These are phyloP conservation scores for Anoura caudifer DNA, from an alignment of 2,113 vertebrate genomes.

Conservation along the genomic window DNA sequence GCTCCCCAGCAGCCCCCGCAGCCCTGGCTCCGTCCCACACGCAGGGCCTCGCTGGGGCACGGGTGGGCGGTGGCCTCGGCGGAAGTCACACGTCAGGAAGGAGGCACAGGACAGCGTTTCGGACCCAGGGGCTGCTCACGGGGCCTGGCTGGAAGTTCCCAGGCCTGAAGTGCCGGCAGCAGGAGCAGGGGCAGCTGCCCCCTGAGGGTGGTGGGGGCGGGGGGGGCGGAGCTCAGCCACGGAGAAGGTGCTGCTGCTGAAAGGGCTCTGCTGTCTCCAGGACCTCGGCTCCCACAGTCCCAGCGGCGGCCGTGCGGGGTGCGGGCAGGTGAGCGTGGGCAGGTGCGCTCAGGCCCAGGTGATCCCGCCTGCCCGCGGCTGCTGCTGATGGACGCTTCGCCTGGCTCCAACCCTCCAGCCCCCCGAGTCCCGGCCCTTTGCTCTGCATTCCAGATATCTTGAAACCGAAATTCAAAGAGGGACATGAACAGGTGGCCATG, in stretches of 20 bases:
- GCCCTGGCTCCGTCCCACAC: not conserved
- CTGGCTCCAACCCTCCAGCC: conserved; percentile 61
- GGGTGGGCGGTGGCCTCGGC: too few relatives aligned
- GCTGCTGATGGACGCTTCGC: conserved; percentile 42
- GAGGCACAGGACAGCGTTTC: not conserved
- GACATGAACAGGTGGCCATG: conserved; percentile 63
- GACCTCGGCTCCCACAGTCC: conserved; percentile 67
- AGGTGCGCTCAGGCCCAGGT: conserved; percentile 41
- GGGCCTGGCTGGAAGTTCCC: conserved; percentile 68
- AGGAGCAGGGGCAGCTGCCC: conserved; percentile 41
- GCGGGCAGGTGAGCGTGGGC: conserved; percentile 5
- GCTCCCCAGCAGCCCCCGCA: conserved; percentile 69
- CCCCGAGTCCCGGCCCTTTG: conserved; percentile 47
- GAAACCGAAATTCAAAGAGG: conserved; percentile 46
- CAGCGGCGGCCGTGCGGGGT: not conserved
- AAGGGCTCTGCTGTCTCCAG: conserved; percentile 43
- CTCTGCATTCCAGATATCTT: conserved; percentile 25
- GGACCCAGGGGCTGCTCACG: conserved; percentile 45
- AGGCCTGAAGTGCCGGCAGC: conserved; percentile 56
- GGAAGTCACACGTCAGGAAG: conserved; percentile 27
- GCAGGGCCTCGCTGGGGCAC: not conserved
- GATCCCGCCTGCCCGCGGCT: conserved; percentile 30
- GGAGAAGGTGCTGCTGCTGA: conserved; percentile 59
- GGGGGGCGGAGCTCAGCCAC: conserved; percentile 62
- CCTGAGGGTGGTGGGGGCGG: conserved; percentile 71